Evolutionary conservation across 1,140 invertebrate species (phyloP).

Genomic region (Hycleus cichorii): DNA sequence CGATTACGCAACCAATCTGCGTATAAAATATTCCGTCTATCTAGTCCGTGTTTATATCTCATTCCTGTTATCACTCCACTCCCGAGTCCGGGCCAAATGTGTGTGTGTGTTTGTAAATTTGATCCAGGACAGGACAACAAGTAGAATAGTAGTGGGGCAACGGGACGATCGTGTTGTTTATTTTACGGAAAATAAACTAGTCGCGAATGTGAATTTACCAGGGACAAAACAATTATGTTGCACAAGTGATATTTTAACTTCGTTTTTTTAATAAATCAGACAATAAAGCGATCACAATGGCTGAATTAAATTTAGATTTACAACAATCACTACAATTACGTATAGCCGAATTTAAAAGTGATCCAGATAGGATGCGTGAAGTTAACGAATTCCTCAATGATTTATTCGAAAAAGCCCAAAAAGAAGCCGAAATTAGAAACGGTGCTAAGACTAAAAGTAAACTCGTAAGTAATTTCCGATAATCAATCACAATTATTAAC

Average conservation of each 20-base stretch:
- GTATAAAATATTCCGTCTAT: not conserved
- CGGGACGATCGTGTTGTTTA: too few relatives aligned
- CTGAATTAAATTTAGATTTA: conserved; percentile 31
- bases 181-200: too few relatives aligned
- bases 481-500: not conserved
- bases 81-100: conserved; percentile 2
- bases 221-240: not conserved
- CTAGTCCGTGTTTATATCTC: too few relatives aligned
- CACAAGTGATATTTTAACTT: not conserved
- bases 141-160: too few relatives aligned
- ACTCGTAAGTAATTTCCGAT: conserved; percentile 26
- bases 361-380: conserved; percentile 36
- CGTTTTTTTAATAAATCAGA: not conserved
- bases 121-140: conserved; percentile 5
- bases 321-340: conserved; percentile 31
- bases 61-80: not conserved
- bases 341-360: conserved; percentile 37
- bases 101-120: not conserved
- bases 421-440: conserved; percentile 30
- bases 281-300: conserved; percentile 21
- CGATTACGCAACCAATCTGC: conserved; percentile 12
- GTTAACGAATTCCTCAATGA: conserved; percentile 38
- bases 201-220: too few relatives aligned
- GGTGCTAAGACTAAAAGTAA: conserved; percentile 31
- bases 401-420: conserved; percentile 35